phyloP scores from a whole-genome alignment of 2,797 vertebrate genomes.

The Premnoplex brunnescens region DNA sequence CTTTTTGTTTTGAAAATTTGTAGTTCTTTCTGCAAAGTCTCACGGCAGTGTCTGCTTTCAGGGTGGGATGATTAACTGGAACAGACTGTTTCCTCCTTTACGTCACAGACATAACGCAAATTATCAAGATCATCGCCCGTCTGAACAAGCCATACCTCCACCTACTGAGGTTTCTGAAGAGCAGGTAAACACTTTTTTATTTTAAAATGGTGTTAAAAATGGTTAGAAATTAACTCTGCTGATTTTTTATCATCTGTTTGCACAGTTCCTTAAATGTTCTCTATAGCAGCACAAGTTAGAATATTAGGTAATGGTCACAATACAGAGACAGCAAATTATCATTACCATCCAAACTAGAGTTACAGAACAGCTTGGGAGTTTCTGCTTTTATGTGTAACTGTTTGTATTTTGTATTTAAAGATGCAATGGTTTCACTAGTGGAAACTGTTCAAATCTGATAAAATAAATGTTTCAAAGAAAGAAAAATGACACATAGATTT shows the following conservation, averaged over 20 bases:
- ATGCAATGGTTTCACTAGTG: not conserved
- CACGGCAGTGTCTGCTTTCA: conserved; percentile 64
- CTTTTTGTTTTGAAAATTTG: not conserved
- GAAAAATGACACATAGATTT: not conserved
- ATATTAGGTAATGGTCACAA: not conserved
- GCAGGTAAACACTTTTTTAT: conserved; percentile 79
- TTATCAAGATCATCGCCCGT: conserved; percentile 71
- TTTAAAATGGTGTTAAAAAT: not conserved
- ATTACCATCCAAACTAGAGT: not conserved
- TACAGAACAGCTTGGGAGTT: not conserved
- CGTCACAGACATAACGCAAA: conserved; percentile 84
- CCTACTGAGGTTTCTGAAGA: conserved; percentile 87
- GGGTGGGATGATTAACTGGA: conserved; percentile 91
- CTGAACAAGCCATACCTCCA: conserved; percentile 74
- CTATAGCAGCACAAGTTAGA: not conserved
- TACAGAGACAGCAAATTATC: not conserved
- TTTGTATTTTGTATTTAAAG: not conserved
- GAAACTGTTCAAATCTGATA: not conserved
- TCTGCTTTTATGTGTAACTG: not conserved
- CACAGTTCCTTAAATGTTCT: not conserved
- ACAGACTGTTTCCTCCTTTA: conserved; percentile 88
- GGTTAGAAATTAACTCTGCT: not conserved
- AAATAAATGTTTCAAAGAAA: not conserved
- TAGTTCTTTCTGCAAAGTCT: not conserved
- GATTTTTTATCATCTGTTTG: not conserved